Conservation (phyloP, 1,140 invertebrate genomes). For the Drosophila auraria region DNA sequence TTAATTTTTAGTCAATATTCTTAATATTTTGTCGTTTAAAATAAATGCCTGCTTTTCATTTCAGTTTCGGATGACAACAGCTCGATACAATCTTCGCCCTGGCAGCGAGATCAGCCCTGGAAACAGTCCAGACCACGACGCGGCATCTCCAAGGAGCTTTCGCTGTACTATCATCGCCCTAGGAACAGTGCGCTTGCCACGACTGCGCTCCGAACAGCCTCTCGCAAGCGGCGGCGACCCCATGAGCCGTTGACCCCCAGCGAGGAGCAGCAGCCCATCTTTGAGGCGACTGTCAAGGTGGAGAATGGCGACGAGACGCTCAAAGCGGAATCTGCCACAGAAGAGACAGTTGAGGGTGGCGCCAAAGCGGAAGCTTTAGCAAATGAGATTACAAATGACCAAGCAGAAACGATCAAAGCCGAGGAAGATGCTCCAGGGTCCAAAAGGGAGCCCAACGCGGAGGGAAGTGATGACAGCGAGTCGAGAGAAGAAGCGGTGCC, state of each 20-base stretch:
- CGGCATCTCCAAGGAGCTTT: conserved; percentile 90
- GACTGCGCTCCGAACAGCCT: conserved; percentile 78
- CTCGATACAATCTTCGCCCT: conserved; percentile 94
- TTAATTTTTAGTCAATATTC: too few species aligned
- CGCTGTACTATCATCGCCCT: conserved; percentile 90
- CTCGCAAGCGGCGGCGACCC: conserved; percentile 88
- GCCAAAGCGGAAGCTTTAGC: conserved; percentile 5
- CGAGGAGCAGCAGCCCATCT: conserved; percentile 56
- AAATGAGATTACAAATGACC: conserved; percentile 52
- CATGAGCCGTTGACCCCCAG: conserved; percentile 76
- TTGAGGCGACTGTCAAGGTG: conserved; percentile 36
- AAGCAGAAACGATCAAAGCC: conserved; percentile 51
- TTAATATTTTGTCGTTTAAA: too few species aligned
- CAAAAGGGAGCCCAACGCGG: conserved; percentile 21
- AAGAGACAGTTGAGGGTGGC: conserved; percentile 18
- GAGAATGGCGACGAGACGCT: conserved; percentile 72
- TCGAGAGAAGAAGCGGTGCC: conserved; percentile 1
- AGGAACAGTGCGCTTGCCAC: conserved; percentile 85
- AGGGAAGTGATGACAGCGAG: conserved; percentile 14
- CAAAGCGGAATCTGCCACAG: conserved; percentile 32
- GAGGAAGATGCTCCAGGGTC: conserved; percentile 22
- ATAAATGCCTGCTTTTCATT: conserved; percentile 3
- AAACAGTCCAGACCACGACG: conserved; percentile 91
- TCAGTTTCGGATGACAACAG: conserved; percentile 94
- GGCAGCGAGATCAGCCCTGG: conserved; percentile 94